A percentile compares a stretch with the other conserved stretches of the same genome.
Evolutionary conservation across 2,888 invertebrate species (phyloP).

Genomic region (Synergus itoensis): DNA sequence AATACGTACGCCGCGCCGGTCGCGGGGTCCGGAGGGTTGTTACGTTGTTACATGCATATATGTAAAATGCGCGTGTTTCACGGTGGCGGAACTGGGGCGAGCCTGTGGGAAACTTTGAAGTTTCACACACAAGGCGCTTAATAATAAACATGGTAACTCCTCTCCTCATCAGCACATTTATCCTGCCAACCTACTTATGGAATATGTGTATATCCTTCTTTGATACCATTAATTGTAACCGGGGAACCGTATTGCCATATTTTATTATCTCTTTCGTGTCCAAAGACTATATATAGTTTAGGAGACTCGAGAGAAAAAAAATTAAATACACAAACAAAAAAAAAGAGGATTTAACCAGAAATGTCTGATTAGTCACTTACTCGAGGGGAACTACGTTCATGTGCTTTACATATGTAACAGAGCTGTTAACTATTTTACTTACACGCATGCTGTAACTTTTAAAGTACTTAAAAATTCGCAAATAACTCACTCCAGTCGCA

Average conservation of each 20-base stretch:
- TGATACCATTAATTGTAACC: not conserved
- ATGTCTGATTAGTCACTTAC: not conserved
- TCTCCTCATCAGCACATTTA: constrained; percentile 24
- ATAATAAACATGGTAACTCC: constrained; percentile 60
- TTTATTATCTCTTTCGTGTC: not conserved
- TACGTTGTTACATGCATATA: not conserved
- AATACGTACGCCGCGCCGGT: constrained; percentile 41
- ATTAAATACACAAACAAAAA: not conserved
- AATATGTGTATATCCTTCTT: not conserved
- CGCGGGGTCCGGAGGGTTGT: not conserved
- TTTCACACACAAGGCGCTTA: constrained; percentile 61
- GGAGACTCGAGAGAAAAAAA: not conserved
- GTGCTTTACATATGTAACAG: not conserved
- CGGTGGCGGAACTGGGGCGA: constrained; percentile 44
- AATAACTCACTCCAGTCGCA: not conserved
- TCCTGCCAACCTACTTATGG: not conserved
- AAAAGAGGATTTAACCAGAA: not conserved
- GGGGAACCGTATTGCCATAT: not conserved
- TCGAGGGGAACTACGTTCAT: not conserved
- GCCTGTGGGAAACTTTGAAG: constrained; percentile 65
- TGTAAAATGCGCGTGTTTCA: not conserved
- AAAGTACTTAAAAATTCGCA: not conserved
- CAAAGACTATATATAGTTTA: not conserved
- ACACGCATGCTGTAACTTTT: not conserved
- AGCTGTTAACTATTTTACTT: too few species aligned